These are phyloP conservation scores for Mycogona germanica DNA, from an alignment of 2,888 invertebrate species.

Conservation along the genomic window DNA sequence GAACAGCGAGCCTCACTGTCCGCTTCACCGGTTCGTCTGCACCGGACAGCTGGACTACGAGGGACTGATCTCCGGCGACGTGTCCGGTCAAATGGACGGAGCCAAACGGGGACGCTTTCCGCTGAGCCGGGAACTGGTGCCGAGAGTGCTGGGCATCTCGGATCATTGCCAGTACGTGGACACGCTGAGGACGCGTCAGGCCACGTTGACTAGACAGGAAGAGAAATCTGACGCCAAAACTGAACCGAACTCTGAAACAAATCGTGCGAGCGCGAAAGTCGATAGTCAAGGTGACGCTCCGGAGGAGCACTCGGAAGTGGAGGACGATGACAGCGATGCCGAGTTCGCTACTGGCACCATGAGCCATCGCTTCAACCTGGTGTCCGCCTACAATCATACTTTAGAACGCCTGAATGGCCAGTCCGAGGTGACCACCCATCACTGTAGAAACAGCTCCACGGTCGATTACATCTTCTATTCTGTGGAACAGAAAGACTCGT, in stretches of 20 bases:
- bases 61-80: conserved; percentile 26
- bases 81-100: conserved; percentile 34
- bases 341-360: conserved; percentile 49
- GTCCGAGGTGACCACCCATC: conserved; percentile 61
- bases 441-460: conserved; percentile 52
- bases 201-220: background rate
- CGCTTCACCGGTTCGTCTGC: conserved; percentile 54
- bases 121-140: conserved; percentile 28
- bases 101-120: conserved; percentile 22
- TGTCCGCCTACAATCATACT: conserved; percentile 52
- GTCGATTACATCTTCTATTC: conserved; percentile 85
- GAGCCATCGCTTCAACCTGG: conserved; percentile 51
- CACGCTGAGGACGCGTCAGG: background rate
- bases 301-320: background rate
- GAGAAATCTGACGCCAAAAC: background rate
- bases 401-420: conserved; percentile 31
- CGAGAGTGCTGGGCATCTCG: conserved; percentile 35
- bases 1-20: conserved; percentile 64
- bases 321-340: background rate
- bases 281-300: background rate
- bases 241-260: background rate
- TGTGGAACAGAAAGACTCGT: conserved; percentile 20
- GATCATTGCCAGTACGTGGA: conserved; percentile 37
- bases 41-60: conserved; percentile 44
- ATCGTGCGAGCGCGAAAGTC: background rate